phyloP scores from a whole-genome alignment of 2,113 vertebrate species.

The Bambusicola thoracicus region DNA sequence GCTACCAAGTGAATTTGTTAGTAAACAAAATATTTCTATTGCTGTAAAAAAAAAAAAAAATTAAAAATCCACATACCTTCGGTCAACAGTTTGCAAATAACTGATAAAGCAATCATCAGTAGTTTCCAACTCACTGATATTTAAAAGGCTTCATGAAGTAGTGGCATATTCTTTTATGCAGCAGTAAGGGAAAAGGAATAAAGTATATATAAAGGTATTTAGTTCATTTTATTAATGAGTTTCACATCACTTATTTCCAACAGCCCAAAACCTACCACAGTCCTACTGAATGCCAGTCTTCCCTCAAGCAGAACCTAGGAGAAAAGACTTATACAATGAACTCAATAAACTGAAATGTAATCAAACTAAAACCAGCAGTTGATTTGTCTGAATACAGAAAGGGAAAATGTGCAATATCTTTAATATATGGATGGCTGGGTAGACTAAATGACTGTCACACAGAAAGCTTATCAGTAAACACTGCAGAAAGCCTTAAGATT shows the following conservation, averaged over 20 bases:
- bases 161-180: background rate
- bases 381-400: conserved; percentile 58
- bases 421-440: conserved; percentile 69
- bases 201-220: background rate
- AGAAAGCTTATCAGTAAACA: conserved; percentile 78
- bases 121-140: background rate
- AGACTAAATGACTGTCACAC: conserved; percentile 66
- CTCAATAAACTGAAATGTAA: conserved; percentile 19
- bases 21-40: background rate
- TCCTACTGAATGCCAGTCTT: background rate
- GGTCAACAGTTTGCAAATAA: background rate
- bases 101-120: background rate
- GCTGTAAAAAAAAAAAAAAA: background rate
- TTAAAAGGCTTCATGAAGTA: background rate
- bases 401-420: conserved; percentile 57
- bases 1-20: background rate
- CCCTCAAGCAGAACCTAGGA: conserved; percentile 3
- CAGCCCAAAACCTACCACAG: background rate
- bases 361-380: conserved; percentile 61
- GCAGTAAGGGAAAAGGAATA: background rate
- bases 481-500: conserved; percentile 64
- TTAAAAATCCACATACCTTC: background rate
- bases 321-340: background rate
- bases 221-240: background rate
- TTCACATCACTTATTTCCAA: background rate